Base-by-base conservation (phyloP, 1,140 invertebrate species). In the Leguminivora glycinivorella region DNA sequence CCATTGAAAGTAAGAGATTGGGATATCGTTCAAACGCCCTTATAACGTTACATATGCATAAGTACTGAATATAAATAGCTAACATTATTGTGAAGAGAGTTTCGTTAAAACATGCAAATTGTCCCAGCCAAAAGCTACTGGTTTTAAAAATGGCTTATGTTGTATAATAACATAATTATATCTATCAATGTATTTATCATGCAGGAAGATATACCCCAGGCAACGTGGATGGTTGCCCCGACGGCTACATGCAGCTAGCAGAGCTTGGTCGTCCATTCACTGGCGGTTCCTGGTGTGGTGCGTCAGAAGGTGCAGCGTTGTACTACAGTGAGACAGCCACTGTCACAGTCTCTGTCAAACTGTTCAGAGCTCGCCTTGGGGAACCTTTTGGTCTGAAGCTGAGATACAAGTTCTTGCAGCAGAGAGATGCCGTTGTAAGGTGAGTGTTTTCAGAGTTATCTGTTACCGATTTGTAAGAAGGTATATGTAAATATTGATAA, bases 281-380 rank as follows among this genome's bases (percentile, higher is more conserved):
- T 4, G 91, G 96, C 63, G 96, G 96, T 63, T 96, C 95, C 2
- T 97, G 96, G 96, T 97, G 96, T 79, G 96, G 96, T 24, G 92
- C 93, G 25, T 94, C 95, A 12, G 94, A 94, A 2, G 94, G 94
- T 56, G 94, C 94, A 31, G 95, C 96, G 47, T 94, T 96, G n/a
- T 97, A 97, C 88, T 97, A 96, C 90, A 96, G 95, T 81, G 96
- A 97, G 91, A 96, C 96, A 38, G 95, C 95, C 70, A 97, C 96
- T 2, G 95, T 97, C 43, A 96, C 95, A 10, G 95, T 95, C 0
- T 96, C 95, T 10, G 94, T 97, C 14, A 95, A 95, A 83, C 92
- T 97, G 68, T 96, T 96, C 85, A 93, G 95, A 70, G 94, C 94
- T 12, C 92, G 94, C 29, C 90, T 93, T 70, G 90, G 92, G 1